phyloP scores from a whole-genome alignment of 2,113 vertebrate species.

The Accipiter virgatus region DNA sequence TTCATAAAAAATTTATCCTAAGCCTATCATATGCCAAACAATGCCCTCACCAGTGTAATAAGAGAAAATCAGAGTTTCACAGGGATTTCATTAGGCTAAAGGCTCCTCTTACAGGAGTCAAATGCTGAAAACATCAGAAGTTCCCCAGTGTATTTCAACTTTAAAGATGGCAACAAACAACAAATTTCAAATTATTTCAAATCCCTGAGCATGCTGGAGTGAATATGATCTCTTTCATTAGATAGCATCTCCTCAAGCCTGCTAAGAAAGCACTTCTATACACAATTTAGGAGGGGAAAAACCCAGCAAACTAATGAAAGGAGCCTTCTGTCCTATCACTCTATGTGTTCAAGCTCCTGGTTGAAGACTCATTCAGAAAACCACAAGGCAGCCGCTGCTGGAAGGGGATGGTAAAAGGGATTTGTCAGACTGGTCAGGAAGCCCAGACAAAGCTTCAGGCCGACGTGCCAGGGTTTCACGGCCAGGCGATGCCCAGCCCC shows the following conservation, averaged over 20 bases:
- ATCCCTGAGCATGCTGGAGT: neutral
- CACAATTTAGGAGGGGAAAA: neutral
- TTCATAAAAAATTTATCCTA: neutral
- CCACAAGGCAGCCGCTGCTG: neutral
- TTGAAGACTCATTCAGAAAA: neutral
- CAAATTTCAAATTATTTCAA: neutral
- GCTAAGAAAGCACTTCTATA: neutral
- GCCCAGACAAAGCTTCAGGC: neutral
- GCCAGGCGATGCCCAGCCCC: accelerated
- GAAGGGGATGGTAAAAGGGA: neutral
- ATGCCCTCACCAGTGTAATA: slow-evolving; percentile 8
- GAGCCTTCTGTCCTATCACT: neutral
- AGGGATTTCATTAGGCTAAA: slow-evolving; percentile 36
- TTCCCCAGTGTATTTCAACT: neutral
- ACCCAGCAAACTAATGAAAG: neutral
- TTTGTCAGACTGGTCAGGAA: neutral
- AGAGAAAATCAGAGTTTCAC: slow-evolving; percentile 19
- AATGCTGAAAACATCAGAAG: slow-evolving; percentile 50
- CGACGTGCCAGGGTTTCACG: neutral
- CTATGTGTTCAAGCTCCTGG: neutral
- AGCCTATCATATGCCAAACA: slow-evolving; percentile 10
- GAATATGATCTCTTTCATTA: neutral
- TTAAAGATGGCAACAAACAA: slow-evolving; percentile 17
- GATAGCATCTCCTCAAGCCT: neutral
- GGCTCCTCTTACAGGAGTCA: slow-evolving; percentile 29